A percentile compares a stretch with the other conserved stretches of the same genome.
These are phyloP conservation scores for Xestobium rufovillosum DNA, from an alignment of 2,888 invertebrate genomes.

Conservation along the genomic window DNA sequence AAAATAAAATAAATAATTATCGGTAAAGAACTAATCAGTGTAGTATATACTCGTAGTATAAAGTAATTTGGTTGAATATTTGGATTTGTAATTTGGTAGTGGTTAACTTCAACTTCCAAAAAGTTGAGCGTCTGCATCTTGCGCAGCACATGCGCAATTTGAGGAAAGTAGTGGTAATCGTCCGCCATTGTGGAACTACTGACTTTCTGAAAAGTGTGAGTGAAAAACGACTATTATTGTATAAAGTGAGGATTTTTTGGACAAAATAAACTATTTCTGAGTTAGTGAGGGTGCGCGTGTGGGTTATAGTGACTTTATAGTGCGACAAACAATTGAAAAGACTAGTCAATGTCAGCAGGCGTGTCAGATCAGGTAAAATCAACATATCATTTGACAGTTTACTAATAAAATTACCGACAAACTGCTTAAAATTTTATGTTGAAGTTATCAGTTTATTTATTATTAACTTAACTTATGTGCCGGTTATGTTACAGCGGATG, in stretches of 20 bases:
- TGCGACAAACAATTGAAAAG: constrained; percentile 49
- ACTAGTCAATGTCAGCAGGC: constrained; percentile 84
- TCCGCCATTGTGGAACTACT: constrained; percentile 43
- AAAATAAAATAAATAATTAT: no score
- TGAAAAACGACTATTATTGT: constrained; percentile 28
- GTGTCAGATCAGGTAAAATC: constrained; percentile 78
- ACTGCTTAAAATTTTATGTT: constrained; percentile 29
- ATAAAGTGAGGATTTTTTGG: constrained; percentile 26
- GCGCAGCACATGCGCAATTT: neutral
- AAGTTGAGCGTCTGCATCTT: no score
- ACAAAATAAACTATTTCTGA: constrained; percentile 29
- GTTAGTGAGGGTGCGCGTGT: constrained; percentile 36
- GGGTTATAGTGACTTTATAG: constrained; percentile 33
- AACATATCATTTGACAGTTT: constrained; percentile 41
- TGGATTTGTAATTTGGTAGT: no score
- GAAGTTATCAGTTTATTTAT: constrained; percentile 30
- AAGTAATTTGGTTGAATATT: no score
- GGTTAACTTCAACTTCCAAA: no score
- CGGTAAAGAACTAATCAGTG: no score
- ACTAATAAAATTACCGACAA: constrained; percentile 29
- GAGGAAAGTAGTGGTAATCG: constrained; percentile 24
- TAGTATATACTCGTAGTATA: no score
- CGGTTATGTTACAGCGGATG: constrained; percentile 59
- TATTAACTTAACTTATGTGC: constrained; percentile 53
- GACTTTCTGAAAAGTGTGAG: constrained; percentile 32